These are phyloP conservation scores for Belonocnema kinseyi DNA, from an alignment of 1,140 invertebrate species.

Conservation along the genomic window DNA sequence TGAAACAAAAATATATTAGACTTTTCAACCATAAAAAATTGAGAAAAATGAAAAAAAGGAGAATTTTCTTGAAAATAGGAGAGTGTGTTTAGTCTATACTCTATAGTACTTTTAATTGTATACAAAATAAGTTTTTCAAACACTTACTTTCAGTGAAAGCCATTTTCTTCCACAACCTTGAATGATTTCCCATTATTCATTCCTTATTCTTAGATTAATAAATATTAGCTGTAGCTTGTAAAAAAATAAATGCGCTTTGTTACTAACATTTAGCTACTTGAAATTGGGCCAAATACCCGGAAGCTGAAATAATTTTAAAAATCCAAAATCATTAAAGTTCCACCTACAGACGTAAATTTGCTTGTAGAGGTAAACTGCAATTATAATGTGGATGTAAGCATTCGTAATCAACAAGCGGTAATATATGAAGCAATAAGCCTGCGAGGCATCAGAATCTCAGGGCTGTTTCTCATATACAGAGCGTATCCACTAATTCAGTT, in stretches of 20 bases:
- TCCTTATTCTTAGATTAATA: too few species aligned
- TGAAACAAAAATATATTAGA: too few species aligned
- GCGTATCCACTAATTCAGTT: slow-evolving; percentile 12
- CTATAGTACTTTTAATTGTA: too few species aligned
- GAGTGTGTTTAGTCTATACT: too few species aligned
- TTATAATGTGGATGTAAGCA: slow-evolving; percentile 8
- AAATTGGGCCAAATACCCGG: slow-evolving; percentile 3
- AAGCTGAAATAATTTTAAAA: slow-evolving; percentile 4
- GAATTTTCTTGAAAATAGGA: too few species aligned
- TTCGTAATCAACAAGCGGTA: slow-evolving; percentile 18
- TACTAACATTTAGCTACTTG: neutral
- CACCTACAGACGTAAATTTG: neutral
- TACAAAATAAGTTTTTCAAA: too few species aligned
- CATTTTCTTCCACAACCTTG: too few species aligned
- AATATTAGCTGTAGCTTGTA: neutral
- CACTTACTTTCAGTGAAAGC: too few species aligned
- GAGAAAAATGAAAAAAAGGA: too few species aligned
- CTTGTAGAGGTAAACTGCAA: slow-evolving; percentile 11
- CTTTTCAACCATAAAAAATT: too few species aligned
- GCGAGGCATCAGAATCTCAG: slow-evolving; percentile 22
- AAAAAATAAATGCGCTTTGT: neutral
- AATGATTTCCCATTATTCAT: too few species aligned
- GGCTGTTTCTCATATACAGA: slow-evolving; percentile 22
- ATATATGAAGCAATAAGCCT: slow-evolving; percentile 20
- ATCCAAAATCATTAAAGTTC: slow-evolving; percentile 2